Percentiles rank a stretch among this genome's conserved stretches.
Evolutionary conservation across 2,113 vertebrate genomes (phyloP).

Genomic region (Hyperoodon ampullatus): DNA sequence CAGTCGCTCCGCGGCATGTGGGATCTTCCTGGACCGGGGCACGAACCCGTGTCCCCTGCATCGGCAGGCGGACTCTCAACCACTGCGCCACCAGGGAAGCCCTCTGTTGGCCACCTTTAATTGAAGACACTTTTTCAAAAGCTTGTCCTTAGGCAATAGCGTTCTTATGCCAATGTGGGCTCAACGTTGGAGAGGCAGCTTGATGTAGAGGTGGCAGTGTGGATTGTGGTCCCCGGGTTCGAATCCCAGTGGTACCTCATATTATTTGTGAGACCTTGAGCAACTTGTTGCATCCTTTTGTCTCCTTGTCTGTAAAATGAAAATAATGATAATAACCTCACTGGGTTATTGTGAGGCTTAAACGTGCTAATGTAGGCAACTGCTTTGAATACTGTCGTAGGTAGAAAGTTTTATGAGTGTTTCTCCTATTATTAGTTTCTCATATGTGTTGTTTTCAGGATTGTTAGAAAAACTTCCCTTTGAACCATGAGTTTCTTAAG

Average conservation of each 20-base stretch:
- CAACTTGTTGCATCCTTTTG: not conserved
- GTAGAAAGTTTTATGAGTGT: not conserved
- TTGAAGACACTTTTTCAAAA: not conserved
- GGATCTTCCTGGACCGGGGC: too few species aligned
- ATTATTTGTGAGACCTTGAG: not conserved
- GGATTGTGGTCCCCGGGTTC: not conserved
- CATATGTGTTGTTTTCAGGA: not conserved
- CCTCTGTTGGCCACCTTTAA: not conserved
- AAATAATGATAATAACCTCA: not conserved
- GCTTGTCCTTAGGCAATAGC: not conserved
- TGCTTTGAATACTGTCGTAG: not conserved
- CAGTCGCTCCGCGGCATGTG: too few species aligned
- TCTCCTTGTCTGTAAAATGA: not conserved
- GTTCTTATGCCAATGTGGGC: not conserved
- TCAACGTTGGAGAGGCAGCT: not conserved
- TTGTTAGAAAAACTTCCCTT: slow-evolving; percentile 18
- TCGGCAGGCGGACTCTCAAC: too few species aligned
- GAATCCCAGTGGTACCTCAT: not conserved
- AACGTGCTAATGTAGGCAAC: not conserved
- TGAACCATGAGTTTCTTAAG: slow-evolving; percentile 8
- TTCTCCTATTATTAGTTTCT: not conserved
- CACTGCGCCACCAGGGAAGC: too few species aligned
- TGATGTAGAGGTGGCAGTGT: not conserved
- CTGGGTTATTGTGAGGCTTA: not conserved
- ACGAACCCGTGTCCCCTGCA: too few species aligned